Evolutionary conservation across 37 sponge, comb jelly and placozoan species (phyloP).

Genomic region (Tethya wilhelma): DNA sequence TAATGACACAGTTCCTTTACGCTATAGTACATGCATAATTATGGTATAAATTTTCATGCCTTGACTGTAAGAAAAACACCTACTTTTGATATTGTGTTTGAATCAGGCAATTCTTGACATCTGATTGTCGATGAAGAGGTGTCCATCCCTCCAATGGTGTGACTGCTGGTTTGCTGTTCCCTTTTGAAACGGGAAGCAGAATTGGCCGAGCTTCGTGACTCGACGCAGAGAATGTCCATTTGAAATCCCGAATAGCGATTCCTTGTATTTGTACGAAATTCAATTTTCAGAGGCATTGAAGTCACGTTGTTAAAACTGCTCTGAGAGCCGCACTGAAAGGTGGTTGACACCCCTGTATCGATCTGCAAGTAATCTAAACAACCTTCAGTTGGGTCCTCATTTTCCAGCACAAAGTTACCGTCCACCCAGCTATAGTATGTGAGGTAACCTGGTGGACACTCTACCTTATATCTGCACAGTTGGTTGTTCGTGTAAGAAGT

Average conservation of each 20-base stretch:
- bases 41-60: too few species aligned
- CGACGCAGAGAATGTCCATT: background rate
- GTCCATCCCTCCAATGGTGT: too few species aligned
- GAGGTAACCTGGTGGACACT: background rate
- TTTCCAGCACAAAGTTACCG: background rate
- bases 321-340: background rate
- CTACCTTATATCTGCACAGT: background rate
- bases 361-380: background rate
- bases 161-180: too few species aligned
- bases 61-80: too few species aligned
- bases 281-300: background rate
- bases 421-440: background rate
- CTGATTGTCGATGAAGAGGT: too few species aligned
- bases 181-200: too few species aligned
- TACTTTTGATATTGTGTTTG: too few species aligned
- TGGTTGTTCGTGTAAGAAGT: background rate
- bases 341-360: background rate
- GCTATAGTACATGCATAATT: too few species aligned
- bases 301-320: background rate
- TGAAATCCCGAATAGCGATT: background rate
- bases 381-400: background rate
- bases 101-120: too few species aligned
- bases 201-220: too few species aligned
- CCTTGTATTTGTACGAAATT: background rate
- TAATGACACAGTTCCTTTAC: too few species aligned